A percentile compares a stretch with the other conserved stretches of the same genome.
Evolutionary conservation across 1,140 invertebrate species (phyloP).

Genomic region (Drosophila rufa): DNA sequence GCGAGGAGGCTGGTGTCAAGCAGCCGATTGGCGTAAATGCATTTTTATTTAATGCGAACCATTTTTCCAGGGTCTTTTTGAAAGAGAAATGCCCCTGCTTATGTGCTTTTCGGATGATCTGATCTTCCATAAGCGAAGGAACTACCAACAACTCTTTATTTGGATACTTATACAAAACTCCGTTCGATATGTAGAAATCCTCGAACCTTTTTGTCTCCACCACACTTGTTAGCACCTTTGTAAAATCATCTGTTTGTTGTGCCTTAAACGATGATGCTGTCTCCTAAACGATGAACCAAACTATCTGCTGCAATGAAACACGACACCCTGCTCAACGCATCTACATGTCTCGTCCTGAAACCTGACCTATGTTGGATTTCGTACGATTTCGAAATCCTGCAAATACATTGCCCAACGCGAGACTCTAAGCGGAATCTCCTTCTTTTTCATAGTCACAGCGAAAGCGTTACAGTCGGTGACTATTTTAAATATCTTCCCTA

Average conservation of each 20-base stretch:
- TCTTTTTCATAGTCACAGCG: not conserved
- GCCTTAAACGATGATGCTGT: not conserved
- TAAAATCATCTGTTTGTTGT: not conserved
- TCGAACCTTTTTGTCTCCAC: not conserved
- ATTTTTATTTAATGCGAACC: too few species aligned
- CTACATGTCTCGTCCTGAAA: not conserved
- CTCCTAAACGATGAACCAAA: not conserved
- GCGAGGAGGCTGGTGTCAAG: too few species aligned
- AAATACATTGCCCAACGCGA: not conserved
- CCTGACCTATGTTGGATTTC: not conserved
- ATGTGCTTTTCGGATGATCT: too few species aligned
- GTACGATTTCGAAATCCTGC: not conserved
- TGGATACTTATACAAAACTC: not conserved
- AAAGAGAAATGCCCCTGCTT: too few species aligned
- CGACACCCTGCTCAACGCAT: not conserved
- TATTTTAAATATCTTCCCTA: not conserved
- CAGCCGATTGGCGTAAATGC: not conserved
- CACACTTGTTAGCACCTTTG: not conserved
- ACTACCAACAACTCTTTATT: not conserved
- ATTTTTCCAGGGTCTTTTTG: too few species aligned
- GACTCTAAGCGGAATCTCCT: not conserved
- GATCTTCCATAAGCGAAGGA: not conserved
- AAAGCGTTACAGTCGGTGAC: not conserved
- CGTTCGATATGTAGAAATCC: not conserved
- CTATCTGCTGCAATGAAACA: not conserved